Evolutionary conservation across 2,888 invertebrate species (phyloP), one percentile per base, ranked within the genome.

Genomic region (Clanis bilineata): DNA sequence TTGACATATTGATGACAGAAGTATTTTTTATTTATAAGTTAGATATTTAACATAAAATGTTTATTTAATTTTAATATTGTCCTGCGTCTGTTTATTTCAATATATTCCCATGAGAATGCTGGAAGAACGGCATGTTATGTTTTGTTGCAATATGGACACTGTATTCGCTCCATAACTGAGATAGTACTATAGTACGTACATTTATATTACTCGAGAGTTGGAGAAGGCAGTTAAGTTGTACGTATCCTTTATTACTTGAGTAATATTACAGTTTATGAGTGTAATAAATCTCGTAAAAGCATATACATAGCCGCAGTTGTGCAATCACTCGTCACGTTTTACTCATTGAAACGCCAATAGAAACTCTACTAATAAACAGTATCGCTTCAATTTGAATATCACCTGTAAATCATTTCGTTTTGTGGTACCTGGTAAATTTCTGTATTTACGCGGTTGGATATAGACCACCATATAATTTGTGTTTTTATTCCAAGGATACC

Each of bases 241-340:
- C 80, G 80, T 81, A 82, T 81, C 77, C 82, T 87, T 88, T 89
- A 89, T 84, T 83, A 82, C 85, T 78, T 64, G 75, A 74, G 83
- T 80, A 82, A 86, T 88, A 85, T 86, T 82, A 82, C 82, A 83
- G 76, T 88, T 88, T 88, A 89, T 84, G 81, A 76, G 74, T 64
- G 81, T 74, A 80, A 86, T 88, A 88, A 88, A 88, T 88, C 84
- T 82, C 72, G 70, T 66, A 76, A 76, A 79, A 81, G 82, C 80
- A 79, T 80, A 75, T 76, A 81, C 70, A 43, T 32, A 66, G 71
- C 69, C 76, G 77, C 79, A 77, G 70, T 76, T 72, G 70, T 77
- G 80, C 79, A 81, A 80, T 81, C 80, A 72, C 66, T 72, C 62
- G 62, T n/a, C 44, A 7, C 25, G 22, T 47, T 18, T 25, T 10